Conservation (phyloP, 92 coral and sea anemone genomes). For the Porites divaricata region DNA sequence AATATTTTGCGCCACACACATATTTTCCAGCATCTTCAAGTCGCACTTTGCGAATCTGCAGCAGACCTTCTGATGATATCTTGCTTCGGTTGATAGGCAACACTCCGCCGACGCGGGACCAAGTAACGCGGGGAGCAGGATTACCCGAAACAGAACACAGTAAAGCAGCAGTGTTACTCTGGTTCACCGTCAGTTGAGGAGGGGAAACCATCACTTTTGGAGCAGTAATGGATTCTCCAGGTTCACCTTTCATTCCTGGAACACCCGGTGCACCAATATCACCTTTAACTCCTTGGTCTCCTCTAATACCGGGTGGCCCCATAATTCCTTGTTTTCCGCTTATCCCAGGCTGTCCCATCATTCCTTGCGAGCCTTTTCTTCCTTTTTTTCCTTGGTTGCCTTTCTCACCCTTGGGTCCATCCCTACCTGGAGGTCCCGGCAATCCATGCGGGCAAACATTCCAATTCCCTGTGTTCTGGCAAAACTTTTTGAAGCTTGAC, state of each 20-base stretch:
- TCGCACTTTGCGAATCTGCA: constrained; percentile 6
- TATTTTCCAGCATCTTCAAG: constrained; percentile 3
- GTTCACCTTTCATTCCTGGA: constrained; percentile 33
- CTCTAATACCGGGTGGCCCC: background rate
- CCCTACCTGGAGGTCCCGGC: constrained; percentile 28
- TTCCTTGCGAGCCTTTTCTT: background rate
- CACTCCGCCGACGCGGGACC: background rate
- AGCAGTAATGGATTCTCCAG: constrained; percentile 35
- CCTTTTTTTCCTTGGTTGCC: background rate
- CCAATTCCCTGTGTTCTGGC: constrained; percentile 1
- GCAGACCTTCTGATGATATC: background rate
- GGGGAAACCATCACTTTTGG: constrained; percentile 23
- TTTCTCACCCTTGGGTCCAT: too few relatives aligned
- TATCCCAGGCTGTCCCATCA: background rate
- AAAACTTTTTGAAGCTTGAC: background rate
- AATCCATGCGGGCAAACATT: constrained; percentile 9
- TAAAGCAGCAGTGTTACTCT: constrained; percentile 18
- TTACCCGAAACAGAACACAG: constrained; percentile 7
- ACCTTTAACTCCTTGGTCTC: background rate
- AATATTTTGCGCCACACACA: background rate
- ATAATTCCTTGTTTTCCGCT: background rate
- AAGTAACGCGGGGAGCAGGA: background rate
- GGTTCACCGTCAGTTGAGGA: constrained; percentile 5
- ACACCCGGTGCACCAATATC: background rate
- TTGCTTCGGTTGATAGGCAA: constrained; percentile 3